A percentile compares a stretch with the other conserved stretches of the same genome.
These are phyloP conservation scores for Mantis religiosa DNA, from an alignment of 2,888 invertebrate genomes.

Conservation along the genomic window DNA sequence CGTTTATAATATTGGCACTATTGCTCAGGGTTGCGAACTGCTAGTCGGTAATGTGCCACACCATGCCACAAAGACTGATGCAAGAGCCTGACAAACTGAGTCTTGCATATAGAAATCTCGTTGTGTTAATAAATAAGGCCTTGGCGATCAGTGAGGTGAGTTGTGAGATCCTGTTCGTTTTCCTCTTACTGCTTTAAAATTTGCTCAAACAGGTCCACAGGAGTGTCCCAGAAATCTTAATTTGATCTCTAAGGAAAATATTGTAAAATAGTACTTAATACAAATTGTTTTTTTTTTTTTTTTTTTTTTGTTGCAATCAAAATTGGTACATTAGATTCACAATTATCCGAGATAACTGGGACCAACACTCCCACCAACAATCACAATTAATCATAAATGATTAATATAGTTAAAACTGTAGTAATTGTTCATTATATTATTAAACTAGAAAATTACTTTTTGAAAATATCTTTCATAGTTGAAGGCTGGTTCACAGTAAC, in stretches of 20 bases:
- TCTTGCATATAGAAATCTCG: not conserved
- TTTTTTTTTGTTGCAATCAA: too few species aligned
- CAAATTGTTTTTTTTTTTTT: too few species aligned
- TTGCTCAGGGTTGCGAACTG: not conserved
- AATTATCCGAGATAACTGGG: too few species aligned
- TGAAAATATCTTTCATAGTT: too few species aligned
- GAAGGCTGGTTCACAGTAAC: too few species aligned
- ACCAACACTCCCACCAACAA: too few species aligned
- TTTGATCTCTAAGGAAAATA: not conserved
- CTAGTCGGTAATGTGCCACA: not conserved
- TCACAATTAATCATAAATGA: too few species aligned
- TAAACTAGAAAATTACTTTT: too few species aligned
- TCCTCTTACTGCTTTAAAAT: not conserved
- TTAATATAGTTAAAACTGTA: too few species aligned
- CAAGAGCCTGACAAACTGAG: not conserved
- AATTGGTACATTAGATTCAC: too few species aligned
- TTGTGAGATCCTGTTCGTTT: not conserved
- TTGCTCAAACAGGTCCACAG: not conserved
- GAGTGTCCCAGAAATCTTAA: not conserved
- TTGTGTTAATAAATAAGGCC: not conserved
- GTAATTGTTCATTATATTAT: too few species aligned
- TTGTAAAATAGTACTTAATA: not conserved
- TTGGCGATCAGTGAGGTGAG: not conserved
- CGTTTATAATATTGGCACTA: not conserved
- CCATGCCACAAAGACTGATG: not conserved